A percentile compares a stretch with the other conserved stretches of the same genome.
These are phyloP conservation scores for Argyrosomus japonicus DNA, from an alignment of 2,113 vertebrate genomes.

Conservation along the genomic window DNA sequence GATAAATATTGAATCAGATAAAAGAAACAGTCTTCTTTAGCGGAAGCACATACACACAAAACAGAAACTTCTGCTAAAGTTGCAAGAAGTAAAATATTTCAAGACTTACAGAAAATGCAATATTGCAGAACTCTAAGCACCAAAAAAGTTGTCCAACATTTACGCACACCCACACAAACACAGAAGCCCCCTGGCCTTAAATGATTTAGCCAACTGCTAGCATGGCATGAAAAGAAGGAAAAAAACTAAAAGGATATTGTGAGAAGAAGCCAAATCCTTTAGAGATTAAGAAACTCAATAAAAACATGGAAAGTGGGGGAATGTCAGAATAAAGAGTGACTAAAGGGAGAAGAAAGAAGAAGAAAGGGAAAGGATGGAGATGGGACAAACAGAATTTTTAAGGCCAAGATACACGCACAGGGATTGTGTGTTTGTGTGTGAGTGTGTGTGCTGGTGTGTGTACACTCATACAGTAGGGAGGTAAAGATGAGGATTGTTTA, in stretches of 20 bases:
- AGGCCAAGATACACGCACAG: slow-evolving; percentile 46
- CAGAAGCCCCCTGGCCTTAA: slow-evolving; percentile 38
- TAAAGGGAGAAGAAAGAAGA: slow-evolving; percentile 48
- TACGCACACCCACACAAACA: slow-evolving; percentile 52
- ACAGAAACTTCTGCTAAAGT: slow-evolving; percentile 22
- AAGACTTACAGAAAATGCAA: slow-evolving; percentile 10
- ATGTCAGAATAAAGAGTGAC: slow-evolving; percentile 48
- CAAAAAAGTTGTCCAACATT: slow-evolving; percentile 43
- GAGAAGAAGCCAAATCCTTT: slow-evolving; percentile 53
- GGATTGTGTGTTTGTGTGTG: slow-evolving; percentile 7
- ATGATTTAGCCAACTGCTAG: slow-evolving; percentile 53
- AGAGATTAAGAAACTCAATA: slow-evolving; percentile 56
- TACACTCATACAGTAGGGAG: slow-evolving; percentile 22
- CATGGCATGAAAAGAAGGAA: slow-evolving; percentile 20
- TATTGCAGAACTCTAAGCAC: slow-evolving; percentile 30
- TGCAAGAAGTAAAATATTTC: slow-evolving; percentile 31
- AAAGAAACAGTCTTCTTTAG: not conserved
- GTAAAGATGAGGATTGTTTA: slow-evolving; percentile 69
- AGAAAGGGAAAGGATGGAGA: slow-evolving; percentile 39
- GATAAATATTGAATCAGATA: not conserved
- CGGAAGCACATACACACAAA: slow-evolving; percentile 22
- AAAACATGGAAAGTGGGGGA: slow-evolving; percentile 35
- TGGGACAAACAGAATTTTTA: slow-evolving; percentile 36
- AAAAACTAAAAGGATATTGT: slow-evolving; percentile 48
- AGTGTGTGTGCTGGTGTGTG: slow-evolving; percentile 7